A percentile compares a stretch with the other conserved stretches of the same genome.
Evolutionary conservation across 2,888 invertebrate genomes (phyloP).

Genomic region (Xylota segnis): DNA sequence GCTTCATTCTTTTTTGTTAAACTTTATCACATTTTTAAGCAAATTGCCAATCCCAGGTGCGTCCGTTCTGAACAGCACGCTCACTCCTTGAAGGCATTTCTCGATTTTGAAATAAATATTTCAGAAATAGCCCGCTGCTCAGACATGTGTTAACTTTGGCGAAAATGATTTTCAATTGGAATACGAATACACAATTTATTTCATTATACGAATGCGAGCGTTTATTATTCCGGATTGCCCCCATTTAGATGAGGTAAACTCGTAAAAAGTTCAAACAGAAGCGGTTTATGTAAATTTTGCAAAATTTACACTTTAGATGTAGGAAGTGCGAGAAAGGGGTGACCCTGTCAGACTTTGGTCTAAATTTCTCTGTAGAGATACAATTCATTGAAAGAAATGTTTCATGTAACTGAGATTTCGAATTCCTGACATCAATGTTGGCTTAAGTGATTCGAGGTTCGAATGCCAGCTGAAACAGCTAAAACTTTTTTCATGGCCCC

Average conservation of each 20-base stretch:
- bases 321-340: too few relatives aligned
- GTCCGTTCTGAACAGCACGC: slow-evolving; percentile 4
- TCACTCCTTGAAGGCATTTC: neutral
- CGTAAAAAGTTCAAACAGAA: slow-evolving; percentile 27
- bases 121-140: slow-evolving; percentile 44
- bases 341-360: neutral
- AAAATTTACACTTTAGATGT: slow-evolving; percentile 25
- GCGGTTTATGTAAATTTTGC: slow-evolving; percentile 11
- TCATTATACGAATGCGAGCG: neutral
- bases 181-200: neutral
- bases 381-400: too few relatives aligned
- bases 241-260: slow-evolving; percentile 5
- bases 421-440: too few relatives aligned
- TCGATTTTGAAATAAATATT: slow-evolving; percentile 50
- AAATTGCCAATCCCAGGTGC: slow-evolving; percentile 64
- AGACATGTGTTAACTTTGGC: slow-evolving; percentile 11
- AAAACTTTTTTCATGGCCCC: too few relatives aligned
- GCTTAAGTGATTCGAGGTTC: too few relatives aligned
- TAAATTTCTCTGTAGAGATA: too few relatives aligned
- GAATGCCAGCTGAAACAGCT: too few relatives aligned
- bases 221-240: slow-evolving; percentile 8
- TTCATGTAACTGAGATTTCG: too few relatives aligned
- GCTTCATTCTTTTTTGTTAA: slow-evolving; percentile 18
- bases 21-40: slow-evolving; percentile 44
- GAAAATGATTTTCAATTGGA: slow-evolving; percentile 32